These are phyloP conservation scores for Lasioglossum albipes DNA, from an alignment of 1,140 invertebrate genomes.

Conservation along the genomic window DNA sequence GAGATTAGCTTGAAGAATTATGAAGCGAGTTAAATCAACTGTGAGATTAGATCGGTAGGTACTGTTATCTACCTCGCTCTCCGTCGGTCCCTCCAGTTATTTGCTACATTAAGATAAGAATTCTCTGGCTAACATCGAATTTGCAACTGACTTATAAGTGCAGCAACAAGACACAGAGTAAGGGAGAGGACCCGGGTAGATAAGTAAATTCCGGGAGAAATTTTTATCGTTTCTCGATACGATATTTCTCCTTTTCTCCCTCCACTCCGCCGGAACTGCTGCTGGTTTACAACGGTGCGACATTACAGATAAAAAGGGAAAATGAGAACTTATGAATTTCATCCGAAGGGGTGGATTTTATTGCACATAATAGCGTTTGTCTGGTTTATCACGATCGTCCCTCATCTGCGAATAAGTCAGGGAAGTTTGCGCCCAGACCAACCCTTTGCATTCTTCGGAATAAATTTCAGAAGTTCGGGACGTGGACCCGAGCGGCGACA, in stretches of 20 bases:
- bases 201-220: neutral
- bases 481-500: neutral
- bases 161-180: conserved; percentile 33
- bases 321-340: conserved; percentile 20
- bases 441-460: neutral
- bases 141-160: conserved; percentile 59
- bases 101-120: conserved; percentile 79
- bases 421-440: neutral
- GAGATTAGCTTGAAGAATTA: conserved; percentile 80
- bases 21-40: conserved; percentile 79
- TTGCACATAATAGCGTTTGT: conserved; percentile 8
- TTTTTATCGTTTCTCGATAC: conserved; percentile 15
- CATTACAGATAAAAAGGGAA: neutral
- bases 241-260: neutral
- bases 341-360: conserved; percentile 21
- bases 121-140: conserved; percentile 67
- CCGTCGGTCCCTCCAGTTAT: conserved; percentile 74
- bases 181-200: neutral
- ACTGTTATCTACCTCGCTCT: conserved; percentile 74
- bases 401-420: conserved; percentile 16
- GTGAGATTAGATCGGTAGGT: conserved; percentile 77
- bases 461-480: conserved; percentile 5
- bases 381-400: conserved; percentile 31
- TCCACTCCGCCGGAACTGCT: neutral
- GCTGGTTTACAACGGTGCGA: neutral